These are phyloP conservation scores for Paralinhomoeus sp. DNA, from an alignment of 2,888 invertebrate genomes.

Conservation along the genomic window DNA sequence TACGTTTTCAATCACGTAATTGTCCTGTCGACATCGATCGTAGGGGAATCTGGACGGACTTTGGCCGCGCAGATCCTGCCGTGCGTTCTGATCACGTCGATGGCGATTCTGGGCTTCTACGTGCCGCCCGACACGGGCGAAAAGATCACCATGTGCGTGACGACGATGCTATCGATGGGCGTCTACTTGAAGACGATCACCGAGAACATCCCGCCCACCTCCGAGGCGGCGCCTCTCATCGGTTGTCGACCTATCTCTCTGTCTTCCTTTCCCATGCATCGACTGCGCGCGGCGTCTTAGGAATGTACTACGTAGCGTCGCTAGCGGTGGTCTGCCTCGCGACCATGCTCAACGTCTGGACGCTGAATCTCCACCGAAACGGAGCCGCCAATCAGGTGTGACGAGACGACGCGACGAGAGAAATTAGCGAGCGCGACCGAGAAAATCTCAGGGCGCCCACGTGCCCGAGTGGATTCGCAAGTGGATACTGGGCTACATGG, in stretches of 20 bases:
- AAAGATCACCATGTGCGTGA: slow-evolving; percentile 33
- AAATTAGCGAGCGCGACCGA: too few relatives aligned
- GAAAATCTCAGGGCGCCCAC: slow-evolving; percentile 7
- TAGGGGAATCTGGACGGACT: slow-evolving; percentile 16
- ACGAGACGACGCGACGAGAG: too few relatives aligned
- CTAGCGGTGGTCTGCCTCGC: slow-evolving; percentile 33
- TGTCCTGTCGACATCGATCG: not conserved
- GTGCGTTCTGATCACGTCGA: slow-evolving; percentile 34
- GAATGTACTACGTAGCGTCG: slow-evolving; percentile 37
- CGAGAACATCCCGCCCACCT: slow-evolving; percentile 37
- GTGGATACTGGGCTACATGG: slow-evolving; percentile 20
- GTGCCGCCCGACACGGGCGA: slow-evolving; percentile 37
- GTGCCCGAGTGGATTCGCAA: slow-evolving; percentile 15
- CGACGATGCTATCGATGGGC: slow-evolving; percentile 35
- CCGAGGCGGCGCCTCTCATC: slow-evolving; percentile 36
- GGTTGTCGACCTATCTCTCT: slow-evolving; percentile 19
- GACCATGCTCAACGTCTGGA: slow-evolving; percentile 47
- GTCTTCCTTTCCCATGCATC: not conserved
- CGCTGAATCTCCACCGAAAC: slow-evolving; percentile 47
- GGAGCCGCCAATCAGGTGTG: slow-evolving; percentile 4
- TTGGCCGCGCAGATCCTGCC: slow-evolving; percentile 31
- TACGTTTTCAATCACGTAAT: slow-evolving; percentile 30
- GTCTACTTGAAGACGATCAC: slow-evolving; percentile 37
- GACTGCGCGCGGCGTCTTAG: slow-evolving; percentile 17
- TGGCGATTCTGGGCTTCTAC: slow-evolving; percentile 36